Base-by-base conservation (phyloP, 2,113 vertebrate species). In the Hoplias malabaricus region DNA sequence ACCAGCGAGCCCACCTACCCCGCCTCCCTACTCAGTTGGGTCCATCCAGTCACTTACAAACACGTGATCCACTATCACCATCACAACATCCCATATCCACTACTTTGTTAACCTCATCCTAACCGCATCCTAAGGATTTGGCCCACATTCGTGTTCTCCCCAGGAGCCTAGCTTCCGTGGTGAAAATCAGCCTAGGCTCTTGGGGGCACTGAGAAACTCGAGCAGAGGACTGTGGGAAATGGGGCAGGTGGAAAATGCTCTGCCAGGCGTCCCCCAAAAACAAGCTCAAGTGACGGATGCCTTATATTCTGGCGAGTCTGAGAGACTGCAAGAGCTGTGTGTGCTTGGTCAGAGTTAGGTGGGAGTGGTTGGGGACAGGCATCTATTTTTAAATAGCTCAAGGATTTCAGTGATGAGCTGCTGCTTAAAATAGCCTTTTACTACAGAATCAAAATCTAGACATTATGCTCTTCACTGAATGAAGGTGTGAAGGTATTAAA, bases 51-150 rank as follows among this genome's bases (percentile, higher is more conserved):
- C n/a, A 75, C 57, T 80, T 42, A 77, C 63, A 5, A 33, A 33
- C 42, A 62, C 29, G 0, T 31, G 12, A n/a, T n/a, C n/a, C n/a
- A 25, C 33, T 42, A 71, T 69, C 36, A 54, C 33, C 68, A 40
- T 19, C 61, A 65, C 27, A 65, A 23, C 19, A 50, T 19, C 48
- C 48, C 82, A 50, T 62, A 43, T 50, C 63, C 43, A 80, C 84
- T 78, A 53, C 65, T 78, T 84, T 83, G 84, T 90, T 86, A 86
- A 87, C 82, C 71, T 33, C 79, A 0, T 21, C 36, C 40, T 57
- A 21, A 21, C 31, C 31, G 9, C 53, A 6, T 25, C 38, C 23
- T 6, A 9, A 68, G 21, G 12, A 38, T 25, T 38, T 57, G 69
- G 33, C 27, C 6, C 11, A 50, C 23, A n/a, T n/a, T n/a, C n/a